phyloP scores from a whole-genome alignment of 1,140 invertebrate genomes.

The Latrodectus geometricus region DNA sequence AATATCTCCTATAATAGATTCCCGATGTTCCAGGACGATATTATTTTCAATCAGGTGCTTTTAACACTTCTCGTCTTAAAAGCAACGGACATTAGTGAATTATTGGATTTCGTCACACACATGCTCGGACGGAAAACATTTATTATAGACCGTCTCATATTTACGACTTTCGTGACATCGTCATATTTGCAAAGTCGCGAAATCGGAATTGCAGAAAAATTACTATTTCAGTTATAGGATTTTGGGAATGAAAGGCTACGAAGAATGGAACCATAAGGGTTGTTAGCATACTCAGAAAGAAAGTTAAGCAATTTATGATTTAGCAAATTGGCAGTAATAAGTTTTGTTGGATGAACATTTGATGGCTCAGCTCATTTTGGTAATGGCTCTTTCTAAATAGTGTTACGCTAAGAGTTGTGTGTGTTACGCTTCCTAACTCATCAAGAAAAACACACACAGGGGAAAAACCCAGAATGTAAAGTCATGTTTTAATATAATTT shows the following conservation, averaged over 20 bases:
- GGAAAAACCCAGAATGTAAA: no score
- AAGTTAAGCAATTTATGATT: no score
- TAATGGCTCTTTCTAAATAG: no score
- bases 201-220: slow-evolving; percentile 54
- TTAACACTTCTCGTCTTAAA: slow-evolving; percentile 32
- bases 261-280: slow-evolving; percentile 30
- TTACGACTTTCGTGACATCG: slow-evolving; percentile 55
- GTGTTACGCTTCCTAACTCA: no score
- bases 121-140: slow-evolving; percentile 47
- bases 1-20: no score
- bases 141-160: slow-evolving; percentile 30
- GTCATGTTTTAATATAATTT: no score
- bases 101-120: slow-evolving; percentile 59
- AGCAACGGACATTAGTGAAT: slow-evolving; percentile 30
- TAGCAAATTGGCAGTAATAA: no score
- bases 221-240: slow-evolving; percentile 30
- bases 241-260: slow-evolving; percentile 3
- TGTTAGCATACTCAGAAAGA: no score
- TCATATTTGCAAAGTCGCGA: slow-evolving; percentile 58
- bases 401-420: no score
- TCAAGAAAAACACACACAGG: no score
- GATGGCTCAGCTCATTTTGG: no score
- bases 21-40: background rate
- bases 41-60: slow-evolving; percentile 34
- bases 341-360: no score